These are phyloP conservation scores for Podarcis siculus DNA, from an alignment of 2,797 vertebrate genomes.

Conservation along the genomic window DNA sequence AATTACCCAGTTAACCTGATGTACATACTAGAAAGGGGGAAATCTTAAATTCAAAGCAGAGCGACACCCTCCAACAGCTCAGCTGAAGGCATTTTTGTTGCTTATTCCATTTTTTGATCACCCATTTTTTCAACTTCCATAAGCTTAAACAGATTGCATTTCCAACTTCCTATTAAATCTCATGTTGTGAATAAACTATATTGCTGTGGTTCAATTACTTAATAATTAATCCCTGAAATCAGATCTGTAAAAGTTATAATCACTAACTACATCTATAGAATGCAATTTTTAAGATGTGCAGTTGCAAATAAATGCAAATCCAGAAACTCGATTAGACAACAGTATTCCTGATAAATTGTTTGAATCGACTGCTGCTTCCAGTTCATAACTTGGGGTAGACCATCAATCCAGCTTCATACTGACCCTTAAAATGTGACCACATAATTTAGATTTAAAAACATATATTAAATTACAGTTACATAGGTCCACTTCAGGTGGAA, in stretches of 20 bases:
- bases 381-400: slow-evolving; percentile 5
- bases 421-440: neutral
- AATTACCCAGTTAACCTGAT: neutral
- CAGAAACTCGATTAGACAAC: neutral
- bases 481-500: slow-evolving; percentile 1
- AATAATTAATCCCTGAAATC: slow-evolving; percentile 21
- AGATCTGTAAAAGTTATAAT: slow-evolving; percentile 25
- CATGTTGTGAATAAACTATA: neutral
- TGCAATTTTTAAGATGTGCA: slow-evolving; percentile 21
- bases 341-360: neutral
- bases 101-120: slow-evolving; percentile 15
- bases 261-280: slow-evolving; percentile 9
- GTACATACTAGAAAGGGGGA: too few species aligned
- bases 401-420: neutral
- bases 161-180: slow-evolving; percentile 12
- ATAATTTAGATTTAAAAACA: slow-evolving; percentile 13
- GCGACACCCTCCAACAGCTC: neutral
- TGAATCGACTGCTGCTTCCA: neutral
- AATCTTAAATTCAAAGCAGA: neutral
- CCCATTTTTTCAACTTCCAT: neutral
- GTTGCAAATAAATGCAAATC: slow-evolving; percentile 25
- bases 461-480: slow-evolving; percentile 11
- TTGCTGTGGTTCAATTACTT: slow-evolving; percentile 4
- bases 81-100: neutral
- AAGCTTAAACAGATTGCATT: slow-evolving; percentile 5